Conservation (phyloP, 2,797 vertebrate genomes). For the Austrolebias charrua region DNA sequence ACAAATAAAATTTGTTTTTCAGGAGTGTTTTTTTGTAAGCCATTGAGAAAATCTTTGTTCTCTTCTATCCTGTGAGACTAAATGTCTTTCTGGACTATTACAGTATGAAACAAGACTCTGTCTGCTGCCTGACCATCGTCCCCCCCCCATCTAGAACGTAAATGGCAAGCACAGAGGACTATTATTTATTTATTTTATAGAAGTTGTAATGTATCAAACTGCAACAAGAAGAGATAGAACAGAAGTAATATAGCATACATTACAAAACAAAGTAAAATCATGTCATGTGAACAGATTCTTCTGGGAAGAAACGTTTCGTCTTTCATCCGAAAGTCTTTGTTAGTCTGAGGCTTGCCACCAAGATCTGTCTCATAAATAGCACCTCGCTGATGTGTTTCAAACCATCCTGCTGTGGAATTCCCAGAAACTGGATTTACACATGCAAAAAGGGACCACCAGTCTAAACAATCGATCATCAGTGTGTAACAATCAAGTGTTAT, state of each 20-base stretch:
- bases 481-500: too few relatives aligned
- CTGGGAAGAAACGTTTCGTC: too few relatives aligned
- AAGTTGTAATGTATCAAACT: slow-evolving; percentile 78
- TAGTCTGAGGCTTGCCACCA: too few relatives aligned
- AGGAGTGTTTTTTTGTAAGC: slow-evolving; percentile 66
- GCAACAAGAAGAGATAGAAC: slow-evolving; percentile 76
- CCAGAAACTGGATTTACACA: too few relatives aligned
- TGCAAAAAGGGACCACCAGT: too few relatives aligned
- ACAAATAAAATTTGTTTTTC: slow-evolving; percentile 63
- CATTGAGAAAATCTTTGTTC: slow-evolving; percentile 71
- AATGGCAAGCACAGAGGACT: slow-evolving; percentile 78
- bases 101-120: slow-evolving; percentile 60
- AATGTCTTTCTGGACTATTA: slow-evolving; percentile 68
- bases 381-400: too few relatives aligned
- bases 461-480: too few relatives aligned
- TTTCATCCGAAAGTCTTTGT: too few relatives aligned
- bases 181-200: slow-evolving; percentile 84
- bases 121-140: slow-evolving; percentile 67
- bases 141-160: slow-evolving; percentile 70
- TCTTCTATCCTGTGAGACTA: slow-evolving; percentile 57
- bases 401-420: too few relatives aligned
- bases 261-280: slow-evolving; percentile 33
- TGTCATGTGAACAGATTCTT: too few relatives aligned
- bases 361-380: too few relatives aligned
- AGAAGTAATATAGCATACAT: slow-evolving; percentile 80